These are phyloP conservation scores for Panopea generosa DNA, from an alignment of 2,888 invertebrate species.

Conservation along the genomic window DNA sequence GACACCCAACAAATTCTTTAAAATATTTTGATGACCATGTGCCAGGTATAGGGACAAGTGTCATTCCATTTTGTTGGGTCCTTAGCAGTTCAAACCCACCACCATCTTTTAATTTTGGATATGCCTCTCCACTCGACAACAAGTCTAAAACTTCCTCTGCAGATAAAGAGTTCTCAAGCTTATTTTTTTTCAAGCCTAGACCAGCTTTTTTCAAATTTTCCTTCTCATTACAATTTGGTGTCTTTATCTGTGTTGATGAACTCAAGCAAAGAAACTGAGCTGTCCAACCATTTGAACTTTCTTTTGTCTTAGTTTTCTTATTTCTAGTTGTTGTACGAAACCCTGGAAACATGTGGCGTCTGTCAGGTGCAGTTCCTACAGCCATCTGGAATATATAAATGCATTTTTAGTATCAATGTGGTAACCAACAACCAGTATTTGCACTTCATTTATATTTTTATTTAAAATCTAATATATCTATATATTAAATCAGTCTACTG, in stretches of 20 bases:
- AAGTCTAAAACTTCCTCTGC: conserved; percentile 13
- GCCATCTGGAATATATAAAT: neutral
- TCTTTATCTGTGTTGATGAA: neutral
- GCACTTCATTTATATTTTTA: too few species aligned
- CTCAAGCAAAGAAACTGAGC: conserved; percentile 23
- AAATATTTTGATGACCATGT: conserved; percentile 26
- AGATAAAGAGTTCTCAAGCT: conserved; percentile 1
- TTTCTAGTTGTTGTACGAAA: neutral
- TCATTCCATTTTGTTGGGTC: conserved; percentile 26
- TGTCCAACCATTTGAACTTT: conserved; percentile 37
- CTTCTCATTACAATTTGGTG: conserved; percentile 24
- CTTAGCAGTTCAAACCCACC: conserved; percentile 47
- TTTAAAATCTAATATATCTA: too few species aligned
- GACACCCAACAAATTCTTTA: conserved; percentile 29
- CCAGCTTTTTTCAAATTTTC: conserved; percentile 23
- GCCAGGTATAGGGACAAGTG: conserved; percentile 14
- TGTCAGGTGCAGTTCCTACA: neutral
- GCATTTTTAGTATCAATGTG: too few species aligned
- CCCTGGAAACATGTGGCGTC: conserved; percentile 7
- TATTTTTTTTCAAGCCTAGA: conserved; percentile 31
- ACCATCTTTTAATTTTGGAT: conserved; percentile 20
- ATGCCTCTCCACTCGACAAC: conserved; percentile 5
- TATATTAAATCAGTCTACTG: too few species aligned
- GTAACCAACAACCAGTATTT: too few species aligned
- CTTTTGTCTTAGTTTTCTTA: neutral